These are phyloP conservation scores for Apamea monoglypha DNA, from an alignment of 2,888 invertebrate species.

Conservation along the genomic window DNA sequence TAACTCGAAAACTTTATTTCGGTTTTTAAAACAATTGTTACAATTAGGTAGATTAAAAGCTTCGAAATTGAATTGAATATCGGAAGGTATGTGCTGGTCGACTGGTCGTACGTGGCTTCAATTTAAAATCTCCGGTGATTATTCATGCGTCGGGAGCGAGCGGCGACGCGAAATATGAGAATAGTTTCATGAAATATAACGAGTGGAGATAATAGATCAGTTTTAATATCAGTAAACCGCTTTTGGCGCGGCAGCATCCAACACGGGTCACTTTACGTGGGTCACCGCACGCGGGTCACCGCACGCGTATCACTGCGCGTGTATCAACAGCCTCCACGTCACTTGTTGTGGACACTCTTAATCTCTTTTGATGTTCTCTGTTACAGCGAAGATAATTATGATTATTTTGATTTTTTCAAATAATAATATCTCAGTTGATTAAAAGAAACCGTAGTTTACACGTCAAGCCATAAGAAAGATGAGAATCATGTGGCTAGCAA, in stretches of 20 bases:
- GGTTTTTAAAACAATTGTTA: slow-evolving; percentile 24
- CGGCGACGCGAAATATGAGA: slow-evolving; percentile 1
- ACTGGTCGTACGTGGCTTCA: slow-evolving; percentile 18
- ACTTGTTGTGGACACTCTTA: not conserved
- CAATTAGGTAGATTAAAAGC: slow-evolving; percentile 14
- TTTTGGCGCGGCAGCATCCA: not conserved
- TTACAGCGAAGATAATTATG: not conserved
- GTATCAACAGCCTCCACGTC: not conserved
- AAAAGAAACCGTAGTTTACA: not conserved
- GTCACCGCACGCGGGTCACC: not conserved
- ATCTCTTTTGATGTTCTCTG: not conserved
- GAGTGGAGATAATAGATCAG: slow-evolving; percentile 14
- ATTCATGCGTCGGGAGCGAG: slow-evolving; percentile 21
- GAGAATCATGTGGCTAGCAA: not conserved
- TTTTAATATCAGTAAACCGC: slow-evolving; percentile 11
- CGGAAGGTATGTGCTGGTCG: slow-evolving; percentile 7
- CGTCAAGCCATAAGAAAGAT: not conserved
- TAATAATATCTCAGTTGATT: not conserved
- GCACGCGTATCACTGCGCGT: not conserved
- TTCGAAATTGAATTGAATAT: slow-evolving; percentile 37
- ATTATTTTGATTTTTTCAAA: not conserved
- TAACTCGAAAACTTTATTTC: slow-evolving; percentile 4
- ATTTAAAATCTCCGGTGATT: slow-evolving; percentile 21
- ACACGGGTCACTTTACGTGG: not conserved
- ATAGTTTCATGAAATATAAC: slow-evolving; percentile 31